These are phyloP conservation scores for Arvicanthis niloticus DNA, from an alignment of 2,113 vertebrate genomes.

Conservation along the genomic window DNA sequence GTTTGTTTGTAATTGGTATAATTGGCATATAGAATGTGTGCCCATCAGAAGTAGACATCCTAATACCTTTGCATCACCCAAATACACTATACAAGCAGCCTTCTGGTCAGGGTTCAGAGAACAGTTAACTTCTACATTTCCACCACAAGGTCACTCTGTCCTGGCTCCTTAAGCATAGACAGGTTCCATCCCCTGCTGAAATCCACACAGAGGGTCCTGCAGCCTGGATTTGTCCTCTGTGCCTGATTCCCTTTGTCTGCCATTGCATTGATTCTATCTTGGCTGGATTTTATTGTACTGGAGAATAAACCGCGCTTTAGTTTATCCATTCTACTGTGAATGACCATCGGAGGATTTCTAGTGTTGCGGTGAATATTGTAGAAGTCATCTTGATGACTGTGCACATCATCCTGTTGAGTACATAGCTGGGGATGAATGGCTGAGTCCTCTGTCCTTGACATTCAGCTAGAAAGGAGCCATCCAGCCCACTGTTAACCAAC, in stretches of 20 bases:
- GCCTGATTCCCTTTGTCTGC: not conserved
- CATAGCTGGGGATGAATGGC: not conserved
- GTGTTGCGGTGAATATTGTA: not conserved
- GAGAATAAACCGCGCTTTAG: not conserved
- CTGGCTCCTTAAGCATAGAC: not conserved
- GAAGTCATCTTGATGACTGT: not conserved
- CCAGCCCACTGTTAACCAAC: not conserved
- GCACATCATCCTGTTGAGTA: not conserved
- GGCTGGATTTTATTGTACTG: not conserved
- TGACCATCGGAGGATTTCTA: not conserved
- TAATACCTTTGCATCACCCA: not conserved
- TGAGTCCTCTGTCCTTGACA: not conserved
- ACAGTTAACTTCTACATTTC: not conserved
- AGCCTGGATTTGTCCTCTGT: not conserved
- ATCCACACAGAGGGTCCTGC: not conserved
- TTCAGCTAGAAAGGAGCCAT: not conserved
- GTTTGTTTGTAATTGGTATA: not conserved
- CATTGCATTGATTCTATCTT: too few species aligned
- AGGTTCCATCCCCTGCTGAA: not conserved
- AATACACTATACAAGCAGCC: not conserved
- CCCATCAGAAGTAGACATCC: not conserved
- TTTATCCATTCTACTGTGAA: not conserved
- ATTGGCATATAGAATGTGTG: not conserved
- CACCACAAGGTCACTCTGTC: accelerated
- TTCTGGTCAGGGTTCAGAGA: not conserved